Conservation (phyloP, 2,888 invertebrate species). For the Caenorhabditis sp. region DNA sequence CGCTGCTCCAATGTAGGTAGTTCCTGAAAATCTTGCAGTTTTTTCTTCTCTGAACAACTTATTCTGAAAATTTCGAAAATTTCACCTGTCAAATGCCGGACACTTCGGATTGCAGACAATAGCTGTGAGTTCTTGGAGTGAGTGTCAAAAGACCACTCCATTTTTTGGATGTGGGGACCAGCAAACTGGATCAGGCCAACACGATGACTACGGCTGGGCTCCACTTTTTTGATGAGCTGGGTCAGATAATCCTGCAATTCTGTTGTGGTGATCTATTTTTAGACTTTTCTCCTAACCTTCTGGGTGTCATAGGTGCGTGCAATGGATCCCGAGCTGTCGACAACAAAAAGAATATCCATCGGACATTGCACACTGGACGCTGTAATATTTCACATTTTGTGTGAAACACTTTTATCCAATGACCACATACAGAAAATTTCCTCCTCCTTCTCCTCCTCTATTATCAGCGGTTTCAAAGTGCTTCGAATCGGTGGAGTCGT, state of each 20-base stretch:
- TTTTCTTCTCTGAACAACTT: too few relatives aligned
- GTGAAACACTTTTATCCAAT: neutral
- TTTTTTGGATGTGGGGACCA: slow-evolving; percentile 81
- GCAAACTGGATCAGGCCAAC: slow-evolving; percentile 82
- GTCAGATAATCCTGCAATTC: slow-evolving; percentile 67
- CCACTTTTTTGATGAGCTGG: slow-evolving; percentile 69
- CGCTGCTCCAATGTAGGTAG: slow-evolving; percentile 82
- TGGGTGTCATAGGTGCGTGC: slow-evolving; percentile 79
- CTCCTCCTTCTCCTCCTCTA: slow-evolving; percentile 46
- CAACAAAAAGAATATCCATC: slow-evolving; percentile 79
- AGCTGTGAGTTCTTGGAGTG: slow-evolving; percentile 72
- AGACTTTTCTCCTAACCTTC: slow-evolving; percentile 63
- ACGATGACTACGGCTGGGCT: slow-evolving; percentile 72
- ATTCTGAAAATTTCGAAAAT: neutral
- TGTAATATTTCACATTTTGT: neutral
- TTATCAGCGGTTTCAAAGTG: slow-evolving; percentile 36
- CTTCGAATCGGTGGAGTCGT: slow-evolving; percentile 52
- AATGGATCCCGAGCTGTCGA: slow-evolving; percentile 82
- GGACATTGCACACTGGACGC: slow-evolving; percentile 71
- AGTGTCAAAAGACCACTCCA: slow-evolving; percentile 77
- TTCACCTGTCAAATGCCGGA: slow-evolving; percentile 76
- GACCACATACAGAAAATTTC: slow-evolving; percentile 38
- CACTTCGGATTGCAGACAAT: slow-evolving; percentile 77
- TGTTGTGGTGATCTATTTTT: too few relatives aligned
- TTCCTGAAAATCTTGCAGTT: slow-evolving; percentile 71